Percentiles rank a stretch among this genome's conserved stretches.
phyloP scores from a whole-genome alignment of 92 coral and sea anemone genomes.

The Epizoanthus stellaris region DNA sequence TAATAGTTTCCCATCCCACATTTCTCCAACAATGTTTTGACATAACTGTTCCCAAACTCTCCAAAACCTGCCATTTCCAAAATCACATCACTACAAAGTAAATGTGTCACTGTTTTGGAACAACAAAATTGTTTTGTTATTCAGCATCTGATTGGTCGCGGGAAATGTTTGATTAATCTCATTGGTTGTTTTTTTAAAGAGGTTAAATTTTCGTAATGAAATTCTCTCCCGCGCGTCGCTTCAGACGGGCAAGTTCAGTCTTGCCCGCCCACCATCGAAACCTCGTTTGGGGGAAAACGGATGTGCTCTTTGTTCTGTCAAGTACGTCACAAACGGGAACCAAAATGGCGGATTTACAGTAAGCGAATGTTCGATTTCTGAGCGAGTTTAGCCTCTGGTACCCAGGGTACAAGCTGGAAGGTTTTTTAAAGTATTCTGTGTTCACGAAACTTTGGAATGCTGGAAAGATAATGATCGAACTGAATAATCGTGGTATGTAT shows the following conservation, averaged over 20 bases:
- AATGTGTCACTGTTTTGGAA: constrained; percentile 1
- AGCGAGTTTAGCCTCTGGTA: too few species aligned
- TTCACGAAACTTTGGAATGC: too few species aligned
- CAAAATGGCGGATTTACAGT: constrained; percentile 2
- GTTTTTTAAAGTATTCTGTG: too few species aligned
- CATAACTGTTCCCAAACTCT: constrained; percentile 22
- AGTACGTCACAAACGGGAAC: not conserved
- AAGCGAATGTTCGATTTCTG: too few species aligned
- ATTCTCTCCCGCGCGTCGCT: constrained; percentile 8
- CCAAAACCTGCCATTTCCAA: not conserved
- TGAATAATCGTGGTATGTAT: too few species aligned
- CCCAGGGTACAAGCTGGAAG: too few species aligned
- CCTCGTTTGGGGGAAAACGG: not conserved
- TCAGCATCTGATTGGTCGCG: not conserved
- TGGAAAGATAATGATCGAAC: too few species aligned
- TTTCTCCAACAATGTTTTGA: constrained; percentile 10
- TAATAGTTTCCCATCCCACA: constrained; percentile 4
- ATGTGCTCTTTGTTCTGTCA: not conserved
- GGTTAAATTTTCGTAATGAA: not conserved
- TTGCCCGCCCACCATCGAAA: constrained; percentile 1
- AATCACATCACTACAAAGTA: not conserved
- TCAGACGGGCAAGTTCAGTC: constrained; percentile 8
- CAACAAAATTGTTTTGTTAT: not conserved
- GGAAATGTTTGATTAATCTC: not conserved
- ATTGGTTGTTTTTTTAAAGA: not conserved